These are phyloP conservation scores for Drosophila insularis DNA, from an alignment of 1,140 invertebrate genomes.

Conservation along the genomic window DNA sequence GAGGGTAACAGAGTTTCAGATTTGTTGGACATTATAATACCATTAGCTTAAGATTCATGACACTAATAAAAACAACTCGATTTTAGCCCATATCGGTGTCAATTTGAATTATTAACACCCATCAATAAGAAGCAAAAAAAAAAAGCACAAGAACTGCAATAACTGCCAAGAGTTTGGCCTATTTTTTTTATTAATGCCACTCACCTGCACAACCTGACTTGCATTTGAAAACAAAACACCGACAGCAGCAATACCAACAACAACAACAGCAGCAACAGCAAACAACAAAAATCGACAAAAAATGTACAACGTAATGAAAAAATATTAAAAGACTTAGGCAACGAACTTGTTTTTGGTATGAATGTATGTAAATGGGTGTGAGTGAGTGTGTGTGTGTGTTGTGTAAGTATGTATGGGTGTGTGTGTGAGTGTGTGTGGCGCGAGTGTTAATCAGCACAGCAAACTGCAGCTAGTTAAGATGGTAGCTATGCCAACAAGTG, in stretches of 20 bases:
- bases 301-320: conserved; percentile 18
- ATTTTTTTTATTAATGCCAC: conserved; percentile 2
- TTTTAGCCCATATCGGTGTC: conserved; percentile 3
- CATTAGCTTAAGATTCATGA: conserved; percentile 8
- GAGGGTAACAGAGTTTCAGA: not conserved
- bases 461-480: conserved; percentile 20
- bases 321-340: conserved; percentile 73
- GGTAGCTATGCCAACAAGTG: conserved; percentile 18
- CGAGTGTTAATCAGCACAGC: conserved; percentile 17
- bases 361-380: not conserved
- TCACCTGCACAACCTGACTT: conserved; percentile 18
- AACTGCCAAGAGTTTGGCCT: conserved; percentile 18
- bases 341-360: conserved; percentile 71
- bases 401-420: conserved; percentile 8
- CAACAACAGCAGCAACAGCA: not conserved
- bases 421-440: conserved; percentile 17
- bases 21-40: conserved; percentile 8
- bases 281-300: conserved; percentile 15
- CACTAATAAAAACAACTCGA: conserved; percentile 12
- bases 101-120: conserved; percentile 3
- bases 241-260: not conserved
- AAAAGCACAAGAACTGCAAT: conserved; percentile 9
- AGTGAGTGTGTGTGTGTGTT: not conserved
- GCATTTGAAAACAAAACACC: conserved; percentile 10
- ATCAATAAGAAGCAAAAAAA: conserved; percentile 12